Evolutionary conservation across 2,113 vertebrate genomes (phyloP).

Genomic region (Mobula birostris): DNA sequence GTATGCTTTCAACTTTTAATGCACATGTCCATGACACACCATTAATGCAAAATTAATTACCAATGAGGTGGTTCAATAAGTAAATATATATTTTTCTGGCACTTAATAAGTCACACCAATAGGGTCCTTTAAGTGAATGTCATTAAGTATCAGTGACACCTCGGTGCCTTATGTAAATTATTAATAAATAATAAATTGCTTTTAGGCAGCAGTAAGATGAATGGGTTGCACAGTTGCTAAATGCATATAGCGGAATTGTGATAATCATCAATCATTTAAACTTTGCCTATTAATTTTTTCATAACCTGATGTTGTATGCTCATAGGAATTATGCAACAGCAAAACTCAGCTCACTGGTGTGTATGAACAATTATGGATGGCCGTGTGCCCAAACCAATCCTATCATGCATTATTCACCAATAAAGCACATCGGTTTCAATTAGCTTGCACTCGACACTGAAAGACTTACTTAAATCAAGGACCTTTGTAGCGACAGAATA

Average conservation of each 20-base stretch:
- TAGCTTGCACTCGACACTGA: constrained; percentile 35
- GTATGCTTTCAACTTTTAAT: constrained; percentile 33
- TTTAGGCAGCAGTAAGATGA: constrained; percentile 33
- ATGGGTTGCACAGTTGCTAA: constrained; percentile 37
- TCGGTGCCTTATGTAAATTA: constrained; percentile 36
- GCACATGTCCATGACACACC: constrained; percentile 36
- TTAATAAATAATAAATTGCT: constrained; percentile 38
- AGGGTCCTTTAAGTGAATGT: constrained; percentile 38
- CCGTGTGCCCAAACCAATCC: constrained; percentile 31
- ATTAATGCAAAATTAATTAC: constrained; percentile 38
- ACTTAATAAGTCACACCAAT: constrained; percentile 37
- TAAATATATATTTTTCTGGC: constrained; percentile 38
- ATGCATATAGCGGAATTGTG: constrained; percentile 38
- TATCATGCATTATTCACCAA: constrained; percentile 38
- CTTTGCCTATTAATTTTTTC: constrained; percentile 38
- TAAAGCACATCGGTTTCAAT: constrained; percentile 37
- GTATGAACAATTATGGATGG: constrained; percentile 36
- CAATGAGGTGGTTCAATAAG: constrained; percentile 32
- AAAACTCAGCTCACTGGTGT: constrained; percentile 33
- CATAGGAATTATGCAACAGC: constrained; percentile 34
- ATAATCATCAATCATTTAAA: constrained; percentile 38
- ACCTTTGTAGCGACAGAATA: neutral
- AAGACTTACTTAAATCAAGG: constrained; percentile 37
- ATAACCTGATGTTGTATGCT: constrained; percentile 38
- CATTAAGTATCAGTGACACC: constrained; percentile 37